phyloP scores from a whole-genome alignment of 2,888 invertebrate species.

The Stramonita haemastoma region DNA sequence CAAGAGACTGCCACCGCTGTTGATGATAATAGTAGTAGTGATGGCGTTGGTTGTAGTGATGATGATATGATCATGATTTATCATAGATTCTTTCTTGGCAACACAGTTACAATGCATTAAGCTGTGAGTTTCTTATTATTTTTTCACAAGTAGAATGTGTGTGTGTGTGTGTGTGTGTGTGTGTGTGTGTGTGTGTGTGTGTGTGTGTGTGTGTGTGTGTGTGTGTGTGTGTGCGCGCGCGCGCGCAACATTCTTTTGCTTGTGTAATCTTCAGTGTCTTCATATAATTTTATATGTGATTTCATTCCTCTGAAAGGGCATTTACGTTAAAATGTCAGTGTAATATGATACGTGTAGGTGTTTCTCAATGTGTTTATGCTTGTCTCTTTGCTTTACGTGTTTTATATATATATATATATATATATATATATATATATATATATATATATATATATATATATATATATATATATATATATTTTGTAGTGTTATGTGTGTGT shows the following conservation, averaged over 20 bases:
- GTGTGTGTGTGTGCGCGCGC: background rate
- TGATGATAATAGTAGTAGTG: too few relatives aligned
- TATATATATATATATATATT: background rate
- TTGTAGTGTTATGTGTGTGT: too few relatives aligned
- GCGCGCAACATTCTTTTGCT: too few relatives aligned
- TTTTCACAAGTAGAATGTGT: background rate
- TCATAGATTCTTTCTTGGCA: too few relatives aligned
- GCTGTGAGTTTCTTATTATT: background rate
- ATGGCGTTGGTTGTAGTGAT: too few relatives aligned
- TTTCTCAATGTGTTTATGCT: background rate
- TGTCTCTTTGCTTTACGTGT: background rate
- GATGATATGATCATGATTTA: too few relatives aligned
- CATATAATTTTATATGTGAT: too few relatives aligned
- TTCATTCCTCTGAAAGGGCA: too few relatives aligned
- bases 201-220: background rate
- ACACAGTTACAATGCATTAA: background rate
- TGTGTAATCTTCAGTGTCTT: too few relatives aligned
- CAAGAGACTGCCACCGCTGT: too few relatives aligned
- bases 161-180: background rate
- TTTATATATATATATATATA: background rate
- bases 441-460: background rate
- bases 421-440: background rate
- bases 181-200: background rate
- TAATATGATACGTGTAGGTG: background rate
- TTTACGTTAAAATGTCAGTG: too few relatives aligned